Percentiles rank a stretch among this genome's conserved stretches.
Conservation (phyloP, 2,888 invertebrate species). For the Sinopyrophorus schimmeli region DNA sequence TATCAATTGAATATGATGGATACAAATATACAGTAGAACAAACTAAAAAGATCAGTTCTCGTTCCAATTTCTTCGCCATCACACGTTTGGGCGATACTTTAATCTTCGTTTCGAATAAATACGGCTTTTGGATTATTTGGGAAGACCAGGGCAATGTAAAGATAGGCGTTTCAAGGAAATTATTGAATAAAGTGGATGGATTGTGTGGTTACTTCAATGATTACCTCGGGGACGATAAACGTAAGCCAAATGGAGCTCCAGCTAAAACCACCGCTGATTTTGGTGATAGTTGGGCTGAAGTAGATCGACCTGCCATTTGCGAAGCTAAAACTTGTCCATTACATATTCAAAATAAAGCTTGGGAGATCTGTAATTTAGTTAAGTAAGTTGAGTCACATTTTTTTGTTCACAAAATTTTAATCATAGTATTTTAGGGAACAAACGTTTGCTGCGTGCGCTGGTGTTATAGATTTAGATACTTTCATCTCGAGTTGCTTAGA, state of each 20-base stretch:
- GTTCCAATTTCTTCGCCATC: slow-evolving; percentile 65
- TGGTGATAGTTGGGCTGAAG: slow-evolving; percentile 75
- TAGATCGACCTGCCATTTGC: slow-evolving; percentile 58
- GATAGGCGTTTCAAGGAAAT: slow-evolving; percentile 69
- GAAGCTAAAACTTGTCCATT: slow-evolving; percentile 65
- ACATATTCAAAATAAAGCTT: slow-evolving; percentile 65
- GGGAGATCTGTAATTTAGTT: slow-evolving; percentile 69
- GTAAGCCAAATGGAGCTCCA: slow-evolving; percentile 67
- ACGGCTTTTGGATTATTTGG: slow-evolving; percentile 76
- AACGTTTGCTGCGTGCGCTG: slow-evolving; percentile 67
- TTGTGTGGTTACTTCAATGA: slow-evolving; percentile 80
- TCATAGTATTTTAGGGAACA: slow-evolving; percentile 55
- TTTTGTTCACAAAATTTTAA: neutral
- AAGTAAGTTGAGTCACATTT: slow-evolving; percentile 56
- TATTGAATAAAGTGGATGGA: slow-evolving; percentile 70
- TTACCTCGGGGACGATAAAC: slow-evolving; percentile 67
- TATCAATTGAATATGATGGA: slow-evolving; percentile 70
- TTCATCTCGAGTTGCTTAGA: slow-evolving; percentile 75
- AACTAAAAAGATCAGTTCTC: slow-evolving; percentile 64
- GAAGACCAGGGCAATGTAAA: slow-evolving; percentile 65
- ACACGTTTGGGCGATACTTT: slow-evolving; percentile 70
- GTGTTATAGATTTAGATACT: slow-evolving; percentile 66
- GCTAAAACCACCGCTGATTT: slow-evolving; percentile 70
- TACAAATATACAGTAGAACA: slow-evolving; percentile 65
- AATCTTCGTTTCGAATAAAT: slow-evolving; percentile 68